These are phyloP conservation scores for Therioaphis trifolii DNA, from an alignment of 2,888 invertebrate species.

Conservation along the genomic window DNA sequence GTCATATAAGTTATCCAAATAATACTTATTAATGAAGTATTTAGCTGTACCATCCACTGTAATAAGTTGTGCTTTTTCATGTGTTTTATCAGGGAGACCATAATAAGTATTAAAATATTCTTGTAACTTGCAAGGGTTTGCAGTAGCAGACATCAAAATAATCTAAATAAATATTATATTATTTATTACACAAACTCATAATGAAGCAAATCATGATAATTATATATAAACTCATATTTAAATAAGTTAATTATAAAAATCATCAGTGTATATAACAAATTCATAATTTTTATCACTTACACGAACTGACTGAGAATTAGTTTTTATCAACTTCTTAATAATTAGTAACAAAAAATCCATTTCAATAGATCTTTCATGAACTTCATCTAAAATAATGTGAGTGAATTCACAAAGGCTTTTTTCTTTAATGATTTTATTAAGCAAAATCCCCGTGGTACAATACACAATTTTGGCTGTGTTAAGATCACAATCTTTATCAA, in stretches of 20 bases:
- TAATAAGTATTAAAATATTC: conserved; percentile 73
- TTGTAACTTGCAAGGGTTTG: conserved; percentile 79
- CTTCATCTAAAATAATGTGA: conserved; percentile 92
- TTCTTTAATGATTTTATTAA: conserved; percentile 79
- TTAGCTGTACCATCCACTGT: conserved; percentile 71
- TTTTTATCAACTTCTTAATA: conserved; percentile 80
- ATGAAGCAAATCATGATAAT: too few species aligned
- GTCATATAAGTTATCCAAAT: conserved; percentile 72
- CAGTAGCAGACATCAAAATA: conserved; percentile 94
- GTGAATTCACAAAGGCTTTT: conserved; percentile 83
- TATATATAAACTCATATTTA: too few species aligned
- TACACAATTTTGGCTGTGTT: conserved; percentile 73
- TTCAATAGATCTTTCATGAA: conserved; percentile 91
- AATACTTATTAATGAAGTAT: conserved; percentile 75
- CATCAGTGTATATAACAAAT: too few species aligned
- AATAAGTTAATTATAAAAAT: too few species aligned
- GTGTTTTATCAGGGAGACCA: conserved; percentile 64
- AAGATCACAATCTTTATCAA: conserved; percentile 54
- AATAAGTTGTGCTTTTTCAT: conserved; percentile 72
- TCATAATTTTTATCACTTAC: conserved; percentile 67
- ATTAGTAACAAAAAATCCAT: conserved; percentile 90
- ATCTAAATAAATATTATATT: conserved; percentile 70
- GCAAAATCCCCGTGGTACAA: conserved; percentile 88
- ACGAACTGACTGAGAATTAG: conserved; percentile 76
- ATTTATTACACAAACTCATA: not conserved